phyloP scores from a whole-genome alignment of 2,113 vertebrate genomes.

The Motacilla alba region DNA sequence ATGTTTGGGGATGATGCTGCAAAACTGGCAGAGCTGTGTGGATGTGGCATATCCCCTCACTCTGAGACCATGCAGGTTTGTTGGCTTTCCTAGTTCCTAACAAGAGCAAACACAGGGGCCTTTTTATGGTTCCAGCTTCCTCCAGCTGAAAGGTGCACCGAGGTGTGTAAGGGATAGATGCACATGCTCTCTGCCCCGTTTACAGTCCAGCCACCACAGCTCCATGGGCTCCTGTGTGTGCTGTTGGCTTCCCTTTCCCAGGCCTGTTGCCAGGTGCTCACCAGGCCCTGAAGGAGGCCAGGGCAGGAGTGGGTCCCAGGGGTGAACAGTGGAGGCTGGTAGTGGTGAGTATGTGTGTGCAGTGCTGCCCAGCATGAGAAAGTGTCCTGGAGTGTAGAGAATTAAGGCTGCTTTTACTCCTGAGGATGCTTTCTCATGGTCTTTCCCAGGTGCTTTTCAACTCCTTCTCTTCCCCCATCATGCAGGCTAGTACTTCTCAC shows the following conservation, averaged over 20 bases:
- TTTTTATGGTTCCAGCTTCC: background rate
- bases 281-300: background rate
- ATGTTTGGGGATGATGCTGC: background rate
- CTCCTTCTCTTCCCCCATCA: background rate
- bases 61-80: background rate
- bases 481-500: background rate
- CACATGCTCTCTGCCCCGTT: background rate
- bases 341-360: too few relatives aligned
- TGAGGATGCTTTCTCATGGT: background rate
- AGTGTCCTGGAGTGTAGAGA: background rate
- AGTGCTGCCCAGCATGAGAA: background rate
- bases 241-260: background rate
- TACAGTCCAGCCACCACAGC: fast-evolving
- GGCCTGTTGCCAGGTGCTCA: background rate
- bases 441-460: background rate
- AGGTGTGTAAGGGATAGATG: fast-evolving
- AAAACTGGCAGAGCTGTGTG: background rate
- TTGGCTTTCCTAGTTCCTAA: background rate
- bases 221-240: fast-evolving
- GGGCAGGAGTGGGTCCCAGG: background rate
- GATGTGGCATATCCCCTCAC: background rate
- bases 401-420: background rate
- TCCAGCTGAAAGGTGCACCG: background rate
- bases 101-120: background rate
- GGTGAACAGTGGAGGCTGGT: fast-evolving